Evolutionary conservation across 2,113 vertebrate species (phyloP), one percentile per base, ranked within the genome.

Genomic region (Catharus fuscescens): DNA sequence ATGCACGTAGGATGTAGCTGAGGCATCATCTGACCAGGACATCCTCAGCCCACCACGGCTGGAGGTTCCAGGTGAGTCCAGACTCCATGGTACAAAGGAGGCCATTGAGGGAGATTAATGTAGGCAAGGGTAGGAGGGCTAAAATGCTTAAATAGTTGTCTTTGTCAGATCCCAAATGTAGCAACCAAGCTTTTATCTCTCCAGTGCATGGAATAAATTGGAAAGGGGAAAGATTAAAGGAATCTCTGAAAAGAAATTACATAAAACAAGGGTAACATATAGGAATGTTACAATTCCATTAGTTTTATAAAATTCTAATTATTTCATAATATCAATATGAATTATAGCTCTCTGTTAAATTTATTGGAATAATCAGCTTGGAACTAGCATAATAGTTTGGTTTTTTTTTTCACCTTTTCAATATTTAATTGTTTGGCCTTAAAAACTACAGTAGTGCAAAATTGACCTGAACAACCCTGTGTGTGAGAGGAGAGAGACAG

Each of bases 1-100:
- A 34, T 0, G 0, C 20, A 28, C 2, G 12, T 14, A 25, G 6
- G 9, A 18, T 0, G 0, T 31, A 85, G 12, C 47, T 93, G 57
- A 52, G 32, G 44, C 8, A 21, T 14, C 56, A 74, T 54, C 57
- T 74, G 61, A 74, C 26, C 6, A 5, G 44, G 24, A 59, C 48
- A 32, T 31, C 36, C 44, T 38, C 21, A 56, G n/a, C 26, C 59
- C 34, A 34, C 19, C 19, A 0, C 16, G 25, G 50, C 13, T 83
- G 64, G 15, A 61, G 5, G 34, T 53, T 66, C 57, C 62, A 52
- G 17, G 13, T 31, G 18, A 59, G 19, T 14, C 16, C 48, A 59
- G 44, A 61, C 9, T 8, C 65, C 12, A 7, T 29, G 5, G 5
- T 38, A 42, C 8, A 44, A 52, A 57, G 45, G 60, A 45, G 5